phyloP scores from a whole-genome alignment of 2,113 vertebrate species.

The Tachuris rubrigastra region DNA sequence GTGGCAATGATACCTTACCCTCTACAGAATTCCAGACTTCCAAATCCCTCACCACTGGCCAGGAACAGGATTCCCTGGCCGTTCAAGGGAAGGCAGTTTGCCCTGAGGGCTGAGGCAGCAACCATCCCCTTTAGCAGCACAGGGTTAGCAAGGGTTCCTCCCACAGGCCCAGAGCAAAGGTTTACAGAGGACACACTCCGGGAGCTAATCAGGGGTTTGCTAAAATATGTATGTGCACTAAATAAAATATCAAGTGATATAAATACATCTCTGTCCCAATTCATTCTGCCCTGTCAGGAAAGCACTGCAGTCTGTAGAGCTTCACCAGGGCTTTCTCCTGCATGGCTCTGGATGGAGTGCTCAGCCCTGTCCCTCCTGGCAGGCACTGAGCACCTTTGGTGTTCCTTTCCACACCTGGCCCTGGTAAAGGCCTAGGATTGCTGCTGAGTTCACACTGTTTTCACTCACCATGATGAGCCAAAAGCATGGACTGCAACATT shows the following conservation, averaged over 20 bases:
- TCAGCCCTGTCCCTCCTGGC: neutral
- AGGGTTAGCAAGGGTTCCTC: neutral
- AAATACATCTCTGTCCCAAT: constrained; percentile 1
- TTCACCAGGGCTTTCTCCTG: neutral
- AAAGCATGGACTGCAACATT: neutral
- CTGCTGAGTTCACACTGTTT: neutral
- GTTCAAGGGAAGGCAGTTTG: neutral
- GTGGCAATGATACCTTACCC: neutral
- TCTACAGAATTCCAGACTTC: neutral
- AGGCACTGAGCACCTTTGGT: neutral
- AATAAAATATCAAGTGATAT: constrained; percentile 43
- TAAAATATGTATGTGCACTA: constrained; percentile 39
- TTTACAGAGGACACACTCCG: neutral
- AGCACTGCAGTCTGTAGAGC: neutral
- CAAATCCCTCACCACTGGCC: neutral
- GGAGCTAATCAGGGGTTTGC: neutral
- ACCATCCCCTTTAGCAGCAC: neutral
- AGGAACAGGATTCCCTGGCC: neutral
- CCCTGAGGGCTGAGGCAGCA: neutral
- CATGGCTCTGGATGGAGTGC: neutral
- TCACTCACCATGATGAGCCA: neutral
- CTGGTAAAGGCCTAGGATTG: neutral
- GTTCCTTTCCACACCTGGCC: neutral
- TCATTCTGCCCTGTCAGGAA: neutral
- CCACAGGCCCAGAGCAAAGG: neutral